Base-by-base conservation (phyloP, 1,140 invertebrate genomes). In the Andrena cerasifolii region DNA sequence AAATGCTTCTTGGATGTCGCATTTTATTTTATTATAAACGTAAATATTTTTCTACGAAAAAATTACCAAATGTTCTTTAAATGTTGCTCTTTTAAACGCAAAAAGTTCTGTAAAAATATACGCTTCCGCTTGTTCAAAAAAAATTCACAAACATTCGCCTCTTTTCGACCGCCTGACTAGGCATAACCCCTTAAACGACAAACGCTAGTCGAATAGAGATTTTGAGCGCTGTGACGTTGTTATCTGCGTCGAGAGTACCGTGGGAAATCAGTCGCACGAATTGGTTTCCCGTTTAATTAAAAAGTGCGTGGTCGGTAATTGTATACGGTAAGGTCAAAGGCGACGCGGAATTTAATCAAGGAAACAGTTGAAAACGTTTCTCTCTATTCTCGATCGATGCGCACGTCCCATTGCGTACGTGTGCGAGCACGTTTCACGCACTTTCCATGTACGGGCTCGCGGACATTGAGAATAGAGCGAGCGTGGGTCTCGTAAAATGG, bases 401-500 rank as follows among this genome's bases (percentile, higher is more conserved):
- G 51, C 24, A 8, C 18, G 28, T 24, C 10, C 36, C 43, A 59
- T 28, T 53, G 49, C 33, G 36, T 5, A 40, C 36, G n/a, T 21
- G 36, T 5, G 36, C 61, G 36, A 24, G 7, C 28, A 26, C 73
- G 73, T 76, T 58, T 58, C 63, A 68, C 53, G 73, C 63, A 21
- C 73, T 76, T 68, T 76, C 73, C 73, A 67, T 58, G 28, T 14
- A 33, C 53, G 63, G 18, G 16, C 21, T 10, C 26, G 24, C 53
- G 36, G 21, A 54, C 53, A 45, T 65, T 54, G 14, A 31, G 71
- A 74, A 43, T 43, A 62, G 58, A 62, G 24, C 45, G 58, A 51
- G 26, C 40, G 43, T 47, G 47, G 24, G 68, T 24, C 47, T 53
- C 7, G 73, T 40, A 51, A 76, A 68, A 76, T 68, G 73, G 51